phyloP scores from a whole-genome alignment of 2,797 vertebrate genomes.

The Strix occidentalis region DNA sequence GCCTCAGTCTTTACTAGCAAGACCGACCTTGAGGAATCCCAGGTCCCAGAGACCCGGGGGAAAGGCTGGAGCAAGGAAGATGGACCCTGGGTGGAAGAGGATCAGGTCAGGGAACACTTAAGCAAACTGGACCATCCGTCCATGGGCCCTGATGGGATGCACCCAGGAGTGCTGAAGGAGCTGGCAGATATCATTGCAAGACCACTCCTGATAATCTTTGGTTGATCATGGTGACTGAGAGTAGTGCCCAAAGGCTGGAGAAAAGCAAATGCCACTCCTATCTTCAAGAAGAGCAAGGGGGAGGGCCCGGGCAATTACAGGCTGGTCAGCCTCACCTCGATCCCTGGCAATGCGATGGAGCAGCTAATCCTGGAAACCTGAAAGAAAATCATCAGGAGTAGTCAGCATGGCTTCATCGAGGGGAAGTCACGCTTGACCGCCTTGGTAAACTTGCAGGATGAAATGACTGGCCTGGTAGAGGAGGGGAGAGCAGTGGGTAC shows the following conservation, averaged over 20 bases:
- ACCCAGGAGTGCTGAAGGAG: background rate
- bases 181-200: background rate
- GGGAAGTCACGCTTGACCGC: background rate
- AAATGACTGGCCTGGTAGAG: background rate
- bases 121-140: background rate
- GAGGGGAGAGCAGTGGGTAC: background rate
- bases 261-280: no score
- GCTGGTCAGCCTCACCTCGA: background rate
- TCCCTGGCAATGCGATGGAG: background rate
- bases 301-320: background rate
- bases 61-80: no score
- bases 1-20: background rate
- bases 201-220: no score
- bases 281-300: background rate
- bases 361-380: background rate
- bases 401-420: background rate
- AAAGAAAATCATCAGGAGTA: background rate
- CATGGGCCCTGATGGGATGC: background rate
- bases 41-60: background rate
- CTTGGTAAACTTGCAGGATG: background rate
- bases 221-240: no score
- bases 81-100: background rate
- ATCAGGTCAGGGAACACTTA: background rate
- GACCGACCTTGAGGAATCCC: background rate
- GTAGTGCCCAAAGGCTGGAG: no score